These are phyloP conservation scores for Triplophysa bombifrons DNA, from an alignment of 2,797 vertebrate genomes.

Conservation along the genomic window DNA sequence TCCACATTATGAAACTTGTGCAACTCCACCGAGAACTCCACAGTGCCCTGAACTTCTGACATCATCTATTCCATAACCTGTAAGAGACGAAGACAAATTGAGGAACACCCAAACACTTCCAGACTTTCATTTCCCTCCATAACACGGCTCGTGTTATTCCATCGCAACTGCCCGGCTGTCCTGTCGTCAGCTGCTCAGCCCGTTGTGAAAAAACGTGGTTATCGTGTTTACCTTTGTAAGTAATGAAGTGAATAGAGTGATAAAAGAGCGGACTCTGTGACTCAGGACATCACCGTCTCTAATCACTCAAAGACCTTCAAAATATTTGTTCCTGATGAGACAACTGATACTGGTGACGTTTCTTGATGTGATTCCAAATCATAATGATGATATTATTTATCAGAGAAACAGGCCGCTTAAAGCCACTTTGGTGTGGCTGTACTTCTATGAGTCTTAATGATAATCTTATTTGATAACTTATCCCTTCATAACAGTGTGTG, in stretches of 20 bases:
- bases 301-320: conserved; percentile 4
- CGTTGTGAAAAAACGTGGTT: conserved; percentile 26
- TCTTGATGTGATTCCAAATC: conserved; percentile 28
- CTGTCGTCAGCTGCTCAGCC: conserved; percentile 11
- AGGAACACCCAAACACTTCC: not conserved
- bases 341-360: conserved; percentile 13
- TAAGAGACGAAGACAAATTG: conserved; percentile 17
- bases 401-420: not conserved
- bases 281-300: conserved; percentile 6
- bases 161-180: not conserved
- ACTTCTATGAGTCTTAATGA: not conserved
- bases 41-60: conserved; percentile 98
- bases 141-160: not conserved
- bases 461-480: not conserved
- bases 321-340: not conserved
- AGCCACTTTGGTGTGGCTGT: not conserved
- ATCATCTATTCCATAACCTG: conserved; percentile 96
- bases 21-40: conserved; percentile 97
- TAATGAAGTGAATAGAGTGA: conserved; percentile 24
- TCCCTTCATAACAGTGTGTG: too few species aligned
- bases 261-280: not conserved
- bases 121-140: conserved; percentile 31
- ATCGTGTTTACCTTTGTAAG: conserved; percentile 48
- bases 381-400: not conserved
- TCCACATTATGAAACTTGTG: conserved; percentile 99